Percentiles rank a stretch among this genome's conserved stretches.
These are phyloP conservation scores for Enteromius radiatus DNA, from an alignment of 2,797 vertebrate species.

Conservation along the genomic window DNA sequence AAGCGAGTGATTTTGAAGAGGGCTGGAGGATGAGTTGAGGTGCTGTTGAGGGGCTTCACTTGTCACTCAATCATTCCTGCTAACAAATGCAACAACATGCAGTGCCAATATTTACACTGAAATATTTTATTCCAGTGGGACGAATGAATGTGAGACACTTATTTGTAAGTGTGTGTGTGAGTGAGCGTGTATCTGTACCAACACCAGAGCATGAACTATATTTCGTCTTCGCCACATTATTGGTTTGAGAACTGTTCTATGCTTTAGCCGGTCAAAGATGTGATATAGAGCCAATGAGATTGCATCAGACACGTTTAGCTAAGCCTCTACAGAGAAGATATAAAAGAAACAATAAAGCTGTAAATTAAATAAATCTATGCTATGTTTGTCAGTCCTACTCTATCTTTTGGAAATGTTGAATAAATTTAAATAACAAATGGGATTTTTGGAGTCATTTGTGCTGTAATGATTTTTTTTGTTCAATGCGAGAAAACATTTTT, in stretches of 20 bases:
- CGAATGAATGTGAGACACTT: slow-evolving; percentile 72
- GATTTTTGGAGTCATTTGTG: slow-evolving; percentile 74
- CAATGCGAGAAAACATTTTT: slow-evolving; percentile 11
- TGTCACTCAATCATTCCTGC: slow-evolving; percentile 61
- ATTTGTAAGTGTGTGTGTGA: slow-evolving; percentile 57
- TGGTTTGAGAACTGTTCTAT: slow-evolving; percentile 70
- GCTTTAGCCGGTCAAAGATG: slow-evolving; percentile 75
- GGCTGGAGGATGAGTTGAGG: slow-evolving; percentile 14
- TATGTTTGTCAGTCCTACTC: slow-evolving; percentile 79
- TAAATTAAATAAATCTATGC: slow-evolving; percentile 73
- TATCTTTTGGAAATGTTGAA: slow-evolving; percentile 82
- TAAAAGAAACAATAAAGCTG: slow-evolving; percentile 71
- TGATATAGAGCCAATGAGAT: slow-evolving; percentile 76
- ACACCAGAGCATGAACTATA: slow-evolving; percentile 78
- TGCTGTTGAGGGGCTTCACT: slow-evolving; percentile 18
- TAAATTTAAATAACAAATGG: slow-evolving; percentile 85
- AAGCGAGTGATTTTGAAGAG: slow-evolving; percentile 1
- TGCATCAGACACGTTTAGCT: slow-evolving; percentile 66
- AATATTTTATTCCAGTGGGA: slow-evolving; percentile 58
- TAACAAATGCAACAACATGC: slow-evolving; percentile 67
- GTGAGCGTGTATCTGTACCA: slow-evolving; percentile 39
- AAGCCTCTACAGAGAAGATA: slow-evolving; percentile 67
- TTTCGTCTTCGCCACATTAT: slow-evolving; percentile 69
- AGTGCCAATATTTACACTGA: slow-evolving; percentile 76
- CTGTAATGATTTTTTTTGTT: slow-evolving; percentile 62